Base-by-base conservation (phyloP, 2,113 vertebrate species). In the Xenopus borealis region DNA sequence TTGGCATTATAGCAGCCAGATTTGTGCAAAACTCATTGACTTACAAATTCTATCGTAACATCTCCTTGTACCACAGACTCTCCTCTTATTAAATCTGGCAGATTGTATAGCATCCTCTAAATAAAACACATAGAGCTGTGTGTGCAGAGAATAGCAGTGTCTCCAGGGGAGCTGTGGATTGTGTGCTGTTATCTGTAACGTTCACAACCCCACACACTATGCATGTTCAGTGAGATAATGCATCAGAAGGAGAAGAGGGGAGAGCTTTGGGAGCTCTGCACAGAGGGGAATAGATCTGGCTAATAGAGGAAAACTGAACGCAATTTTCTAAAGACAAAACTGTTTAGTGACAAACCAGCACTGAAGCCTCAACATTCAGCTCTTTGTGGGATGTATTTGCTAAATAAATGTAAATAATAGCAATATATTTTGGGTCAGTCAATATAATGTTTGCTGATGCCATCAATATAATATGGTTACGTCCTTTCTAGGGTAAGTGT, bases 101-200 rank as follows among this genome's bases (percentile, higher is more conserved):
- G 53, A 55, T 55, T 55, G 53, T 16, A 55, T 55, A 55, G 53
- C 53, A 55, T 55, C 12, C 17, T 55, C 7, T 16, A 55, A 55
- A n/a, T 55, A 7, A 17, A 55, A n/a, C 53, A n/a, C 16, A n/a
- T 18, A 66, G n/a, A 72, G 71, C 58, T 50, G 57, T 45, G 16
- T 55, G 55, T 9, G 18, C 10, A 8, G 19, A 10, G 61, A 40
- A 74, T 67, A 67, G 72, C 16, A 2, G 0, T 3, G 53, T 74
- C 72, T 47, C 72, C 12, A 66, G 71, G 71, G 63, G 40, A 59
- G 64, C 27, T 12, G 72, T 44, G 62, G 62, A 33, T 64, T 33
- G 52, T 65, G 61, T 44, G 62, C 3, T 12, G 7, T 61, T 74
- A 74, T 74, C 72, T 30, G 10, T 12, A 59, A 16, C 57, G 53